phyloP scores from a whole-genome alignment of 2,888 invertebrate species.

The Mimas tiliae region DNA sequence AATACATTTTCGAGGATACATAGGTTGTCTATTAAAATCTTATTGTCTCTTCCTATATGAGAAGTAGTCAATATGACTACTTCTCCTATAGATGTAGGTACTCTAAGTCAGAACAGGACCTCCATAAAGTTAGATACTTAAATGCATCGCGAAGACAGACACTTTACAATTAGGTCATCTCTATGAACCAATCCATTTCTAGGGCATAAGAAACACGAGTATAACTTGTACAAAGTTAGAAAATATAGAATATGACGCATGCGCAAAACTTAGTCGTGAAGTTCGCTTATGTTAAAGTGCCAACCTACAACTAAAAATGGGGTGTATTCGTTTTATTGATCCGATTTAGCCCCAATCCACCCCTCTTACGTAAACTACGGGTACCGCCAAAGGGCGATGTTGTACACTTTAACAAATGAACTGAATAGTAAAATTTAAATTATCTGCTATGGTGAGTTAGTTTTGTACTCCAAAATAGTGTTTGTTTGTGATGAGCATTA shows the following conservation, averaged over 20 bases:
- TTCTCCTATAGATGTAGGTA: too few relatives aligned
- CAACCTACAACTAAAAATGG: conserved; percentile 47
- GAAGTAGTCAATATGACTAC: too few relatives aligned
- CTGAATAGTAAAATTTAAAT: conserved; percentile 3
- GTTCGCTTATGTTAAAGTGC: conserved; percentile 40
- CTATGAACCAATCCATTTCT: not conserved
- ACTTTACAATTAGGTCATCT: not conserved
- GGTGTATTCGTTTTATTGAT: conserved; percentile 57
- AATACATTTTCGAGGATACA: too few relatives aligned
- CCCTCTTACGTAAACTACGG: conserved; percentile 2
- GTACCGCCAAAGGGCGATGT: not conserved
- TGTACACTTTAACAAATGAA: conserved; percentile 18
- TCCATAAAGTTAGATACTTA: not conserved
- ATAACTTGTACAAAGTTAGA: not conserved
- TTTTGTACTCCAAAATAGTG: not conserved
- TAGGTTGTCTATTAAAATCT: too few relatives aligned
- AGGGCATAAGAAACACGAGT: not conserved
- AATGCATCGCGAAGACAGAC: not conserved
- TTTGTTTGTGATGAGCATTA: not conserved
- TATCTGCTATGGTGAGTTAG: conserved; percentile 23
- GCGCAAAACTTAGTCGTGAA: conserved; percentile 41
- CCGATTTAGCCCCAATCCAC: conserved; percentile 30
- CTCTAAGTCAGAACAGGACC: not conserved
- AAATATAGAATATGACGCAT: conserved; percentile 33
- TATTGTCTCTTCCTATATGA: too few relatives aligned